Base-by-base conservation (phyloP, 2,888 invertebrate genomes). In the Agriotes lineatus region DNA sequence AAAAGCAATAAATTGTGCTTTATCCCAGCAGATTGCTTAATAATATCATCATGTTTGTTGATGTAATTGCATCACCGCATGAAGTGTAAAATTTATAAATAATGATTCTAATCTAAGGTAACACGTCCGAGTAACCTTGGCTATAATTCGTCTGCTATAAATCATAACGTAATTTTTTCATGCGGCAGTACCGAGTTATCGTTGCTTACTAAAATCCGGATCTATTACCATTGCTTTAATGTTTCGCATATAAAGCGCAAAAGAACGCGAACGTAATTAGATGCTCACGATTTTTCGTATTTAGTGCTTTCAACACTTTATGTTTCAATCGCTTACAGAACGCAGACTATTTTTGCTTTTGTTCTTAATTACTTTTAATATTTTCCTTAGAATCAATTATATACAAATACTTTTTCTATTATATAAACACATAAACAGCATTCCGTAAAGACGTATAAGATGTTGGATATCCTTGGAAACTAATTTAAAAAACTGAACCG, bases 21-120 rank as follows among this genome's bases (percentile, higher is more conserved):
- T 63, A 56, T 63, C 45, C 58, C 6, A 37, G 58, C 58, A 65
- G 65, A 65, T 65, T 65, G 58, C 65, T 65, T 65, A 65, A 65
- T 59, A 65, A 65, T 65, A 65, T 65, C 65, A 65, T 65, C 57
- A 48, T 58, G 45, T 48, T 57, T 65, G 50, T 58, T 52, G 65
- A 58, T 57, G 58, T 65, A 65, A 65, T 65, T 65, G 65, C 65
- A 65, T 65, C 65, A 65, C 59, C 65, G 22, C 58, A 58, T 65
- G 50, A 65, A 65, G 65, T 65, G 65, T 65, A 65, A 65, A 65
- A 65, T 65, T 65, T 65, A 65, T 65, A 65, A 65, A 65, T 65
- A 65, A 65, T 65, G 58, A 65, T 65, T 65, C 58, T 65, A 65
- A 65, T 58, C 50, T 65, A 65, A 58, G 65, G 65, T 67, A 60